Percentiles rank a stretch among this genome's conserved stretches.
phyloP scores from a whole-genome alignment of 2,113 vertebrate species.

The Grallaria varia region DNA sequence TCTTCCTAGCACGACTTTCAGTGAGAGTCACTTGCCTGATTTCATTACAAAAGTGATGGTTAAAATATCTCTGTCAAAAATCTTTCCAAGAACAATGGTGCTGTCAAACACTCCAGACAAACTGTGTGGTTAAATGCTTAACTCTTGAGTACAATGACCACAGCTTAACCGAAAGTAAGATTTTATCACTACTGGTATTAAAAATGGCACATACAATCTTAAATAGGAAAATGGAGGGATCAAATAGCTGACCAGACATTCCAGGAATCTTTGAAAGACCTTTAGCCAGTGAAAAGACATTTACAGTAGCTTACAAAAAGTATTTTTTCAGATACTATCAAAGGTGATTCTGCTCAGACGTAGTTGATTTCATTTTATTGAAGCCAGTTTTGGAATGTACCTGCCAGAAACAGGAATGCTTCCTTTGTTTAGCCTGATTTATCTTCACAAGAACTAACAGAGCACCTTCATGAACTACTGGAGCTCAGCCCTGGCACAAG shows the following conservation, averaged over 20 bases:
- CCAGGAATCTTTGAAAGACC: not conserved
- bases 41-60: not conserved
- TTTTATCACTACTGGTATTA: slow-evolving; percentile 38
- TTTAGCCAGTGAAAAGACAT: not conserved
- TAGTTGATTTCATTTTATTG: not conserved
- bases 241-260: not conserved
- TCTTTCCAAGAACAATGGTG: not conserved
- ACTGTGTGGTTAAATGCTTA: not conserved
- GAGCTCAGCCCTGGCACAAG: not conserved
- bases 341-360: slow-evolving; percentile 8
- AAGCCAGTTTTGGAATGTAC: slow-evolving; percentile 34
- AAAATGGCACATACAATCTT: not conserved
- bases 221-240: not conserved
- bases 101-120: slow-evolving; percentile 9
- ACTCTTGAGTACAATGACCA: not conserved
- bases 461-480: slow-evolving; percentile 6
- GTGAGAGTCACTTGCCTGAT: not conserved
- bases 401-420: slow-evolving; percentile 43
- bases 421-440: slow-evolving; percentile 46
- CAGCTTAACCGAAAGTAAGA: slow-evolving; percentile 1
- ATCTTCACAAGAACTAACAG: slow-evolving; percentile 50
- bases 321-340: slow-evolving; percentile 32
- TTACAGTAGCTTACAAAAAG: slow-evolving; percentile 14
- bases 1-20: not conserved
- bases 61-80: slow-evolving; percentile 11